A percentile compares a stretch with the other conserved stretches of the same genome.
Conservation (phyloP, 2,888 invertebrate genomes). For the Mesochorus sp. region DNA sequence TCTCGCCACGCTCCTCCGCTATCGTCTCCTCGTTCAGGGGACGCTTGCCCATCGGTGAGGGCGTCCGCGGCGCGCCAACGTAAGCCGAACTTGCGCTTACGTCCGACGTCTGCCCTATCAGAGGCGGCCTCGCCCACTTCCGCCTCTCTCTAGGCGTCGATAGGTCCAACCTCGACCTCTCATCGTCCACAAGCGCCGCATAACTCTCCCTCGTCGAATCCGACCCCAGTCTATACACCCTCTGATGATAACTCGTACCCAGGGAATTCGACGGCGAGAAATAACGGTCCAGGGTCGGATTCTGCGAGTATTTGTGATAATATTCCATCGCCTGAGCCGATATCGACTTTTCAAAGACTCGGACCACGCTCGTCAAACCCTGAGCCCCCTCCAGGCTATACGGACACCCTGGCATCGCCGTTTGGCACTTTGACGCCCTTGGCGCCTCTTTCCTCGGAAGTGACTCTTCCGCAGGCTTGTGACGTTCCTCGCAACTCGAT, state of each 20-base stretch:
- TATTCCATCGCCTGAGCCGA: constrained; percentile 84
- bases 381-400: constrained; percentile 34
- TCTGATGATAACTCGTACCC: constrained; percentile 70
- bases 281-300: constrained; percentile 87
- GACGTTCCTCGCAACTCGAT: constrained; percentile 73
- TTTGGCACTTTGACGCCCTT: constrained; percentile 9
- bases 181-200: constrained; percentile 69
- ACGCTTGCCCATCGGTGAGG: constrained; percentile 69
- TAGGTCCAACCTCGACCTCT: constrained; percentile 56
- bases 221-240: not conserved
- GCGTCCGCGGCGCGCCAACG: constrained; percentile 62
- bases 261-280: constrained; percentile 81
- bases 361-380: constrained; percentile 44
- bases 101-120: constrained; percentile 75
- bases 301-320: constrained; percentile 87
- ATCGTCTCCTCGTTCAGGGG: constrained; percentile 68
- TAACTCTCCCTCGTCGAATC: constrained; percentile 67
- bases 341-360: constrained; percentile 66
- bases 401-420: not conserved
- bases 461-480: constrained; percentile 69
- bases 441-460: constrained; percentile 33
- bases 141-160: constrained; percentile 76
- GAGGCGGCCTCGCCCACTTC: constrained; percentile 79
- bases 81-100: not conserved
- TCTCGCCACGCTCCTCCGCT: constrained; percentile 71